Evolutionary conservation across 2,113 vertebrate genomes (phyloP).

Genomic region (Eptatretus burgeri): DNA sequence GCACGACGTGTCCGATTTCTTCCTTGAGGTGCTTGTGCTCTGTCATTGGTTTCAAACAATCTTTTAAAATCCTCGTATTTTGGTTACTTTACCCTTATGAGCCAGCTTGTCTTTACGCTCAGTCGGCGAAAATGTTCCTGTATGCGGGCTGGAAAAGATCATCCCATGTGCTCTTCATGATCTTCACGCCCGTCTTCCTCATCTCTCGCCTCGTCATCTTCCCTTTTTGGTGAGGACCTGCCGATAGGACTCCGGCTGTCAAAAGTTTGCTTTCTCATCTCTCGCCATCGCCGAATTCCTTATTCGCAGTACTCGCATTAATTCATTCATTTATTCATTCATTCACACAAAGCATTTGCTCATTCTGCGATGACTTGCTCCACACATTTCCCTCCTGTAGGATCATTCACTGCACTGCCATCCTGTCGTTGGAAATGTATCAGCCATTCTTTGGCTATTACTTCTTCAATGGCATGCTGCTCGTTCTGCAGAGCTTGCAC

Average conservation of each 20-base stretch:
- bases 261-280: no score
- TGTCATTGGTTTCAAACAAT: background rate
- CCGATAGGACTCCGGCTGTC: background rate
- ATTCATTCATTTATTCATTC: no score
- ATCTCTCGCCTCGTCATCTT: slow-evolving; percentile 52
- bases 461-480: slow-evolving; percentile 66
- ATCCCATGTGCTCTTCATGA: slow-evolving; percentile 65
- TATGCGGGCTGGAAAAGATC: slow-evolving; percentile 72
- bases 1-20: slow-evolving; percentile 55
- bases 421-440: slow-evolving; percentile 49
- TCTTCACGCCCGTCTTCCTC: slow-evolving; percentile 57
- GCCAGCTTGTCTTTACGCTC: slow-evolving; percentile 15
- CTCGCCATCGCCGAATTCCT: no score
- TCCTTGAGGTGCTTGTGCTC: slow-evolving; percentile 40
- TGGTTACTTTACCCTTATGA: slow-evolving; percentile 1
- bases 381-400: slow-evolving; percentile 16
- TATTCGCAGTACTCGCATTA: no score
- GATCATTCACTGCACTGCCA: slow-evolving; percentile 55
- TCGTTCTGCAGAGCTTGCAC: slow-evolving; percentile 45
- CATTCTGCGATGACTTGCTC: slow-evolving; percentile 1
- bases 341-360: background rate
- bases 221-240: slow-evolving; percentile 46
- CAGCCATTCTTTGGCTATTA: slow-evolving; percentile 70
- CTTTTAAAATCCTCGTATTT: background rate
- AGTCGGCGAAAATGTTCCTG: slow-evolving; percentile 96